Percentiles rank a stretch among this genome's conserved stretches.
Evolutionary conservation across 1,140 invertebrate genomes (phyloP).

Genomic region (Linepithema humile): DNA sequence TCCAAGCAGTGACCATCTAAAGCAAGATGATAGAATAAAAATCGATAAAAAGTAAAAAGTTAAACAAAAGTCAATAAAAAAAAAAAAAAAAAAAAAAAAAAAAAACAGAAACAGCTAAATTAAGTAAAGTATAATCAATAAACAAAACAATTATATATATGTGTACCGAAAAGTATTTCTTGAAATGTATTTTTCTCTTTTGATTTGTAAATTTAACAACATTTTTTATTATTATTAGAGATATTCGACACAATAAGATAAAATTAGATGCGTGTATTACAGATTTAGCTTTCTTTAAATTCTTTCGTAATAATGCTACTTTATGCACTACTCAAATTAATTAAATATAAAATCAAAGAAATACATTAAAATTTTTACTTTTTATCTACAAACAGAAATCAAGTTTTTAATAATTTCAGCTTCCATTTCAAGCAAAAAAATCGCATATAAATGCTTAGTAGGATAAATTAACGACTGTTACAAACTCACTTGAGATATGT

Average conservation of each 20-base stretch:
- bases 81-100: background rate
- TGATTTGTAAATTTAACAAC: too few relatives aligned
- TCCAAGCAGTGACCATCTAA: constrained; percentile 51
- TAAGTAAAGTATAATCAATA: background rate
- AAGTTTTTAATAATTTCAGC: background rate
- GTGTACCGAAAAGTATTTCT: background rate
- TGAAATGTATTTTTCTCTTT: background rate
- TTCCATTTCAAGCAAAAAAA: background rate
- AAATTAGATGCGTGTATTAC: background rate
- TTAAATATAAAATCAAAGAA: background rate
- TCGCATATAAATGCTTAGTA: background rate
- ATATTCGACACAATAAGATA: background rate
- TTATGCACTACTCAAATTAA: background rate
- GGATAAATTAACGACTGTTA: background rate
- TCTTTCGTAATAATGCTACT: background rate
- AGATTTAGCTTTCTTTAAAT: background rate
- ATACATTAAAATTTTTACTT: background rate
- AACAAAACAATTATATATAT: background rate
- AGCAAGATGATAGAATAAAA: constrained; percentile 30
- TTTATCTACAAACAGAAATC: background rate
- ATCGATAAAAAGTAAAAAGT: background rate
- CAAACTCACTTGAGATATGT: background rate
- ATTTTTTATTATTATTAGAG: background rate
- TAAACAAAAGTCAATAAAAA: background rate
- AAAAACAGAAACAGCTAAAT: too few relatives aligned